phyloP scores from a whole-genome alignment of 2,888 invertebrate species.

The Cantharis rustica region DNA sequence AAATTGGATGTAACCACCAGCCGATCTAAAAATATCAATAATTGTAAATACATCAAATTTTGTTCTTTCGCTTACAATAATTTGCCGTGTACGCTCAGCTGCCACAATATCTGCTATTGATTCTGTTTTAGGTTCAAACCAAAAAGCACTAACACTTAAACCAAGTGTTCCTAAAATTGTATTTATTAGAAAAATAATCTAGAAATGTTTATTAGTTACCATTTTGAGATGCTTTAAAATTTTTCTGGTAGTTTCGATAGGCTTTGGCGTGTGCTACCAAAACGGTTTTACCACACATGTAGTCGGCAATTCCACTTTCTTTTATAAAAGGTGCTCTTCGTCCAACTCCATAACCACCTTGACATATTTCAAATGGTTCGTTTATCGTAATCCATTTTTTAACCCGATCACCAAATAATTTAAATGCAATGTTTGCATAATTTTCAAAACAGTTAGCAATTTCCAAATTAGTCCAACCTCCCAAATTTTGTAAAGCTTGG shows the following conservation, averaged over 20 bases:
- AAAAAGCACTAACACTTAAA: slow-evolving; percentile 62
- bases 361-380: slow-evolving; percentile 53
- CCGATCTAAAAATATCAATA: slow-evolving; percentile 50
- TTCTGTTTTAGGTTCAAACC: slow-evolving; percentile 60
- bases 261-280: slow-evolving; percentile 68
- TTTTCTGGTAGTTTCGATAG: slow-evolving; percentile 62
- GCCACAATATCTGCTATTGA: slow-evolving; percentile 59
- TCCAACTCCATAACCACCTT: slow-evolving; percentile 47
- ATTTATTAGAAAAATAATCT: background rate
- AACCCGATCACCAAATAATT: slow-evolving; percentile 48
- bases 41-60: background rate
- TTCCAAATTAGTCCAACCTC: slow-evolving; percentile 64
- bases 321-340: slow-evolving; percentile 57
- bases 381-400: slow-evolving; percentile 63
- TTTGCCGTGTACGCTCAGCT: slow-evolving; percentile 61
- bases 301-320: slow-evolving; percentile 63
- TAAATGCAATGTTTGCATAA: slow-evolving; percentile 61
- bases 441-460: slow-evolving; percentile 65
- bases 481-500: slow-evolving; percentile 62
- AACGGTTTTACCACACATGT: slow-evolving; percentile 66
- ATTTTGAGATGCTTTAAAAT: slow-evolving; percentile 53
- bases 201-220: slow-evolving; percentile 30
- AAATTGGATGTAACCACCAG: slow-evolving; percentile 58
- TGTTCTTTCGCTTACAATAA: slow-evolving; percentile 58
- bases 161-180: slow-evolving; percentile 66